These are phyloP conservation scores for Syngnathus scovelli DNA, from an alignment of 2,113 vertebrate species.

Conservation along the genomic window DNA sequence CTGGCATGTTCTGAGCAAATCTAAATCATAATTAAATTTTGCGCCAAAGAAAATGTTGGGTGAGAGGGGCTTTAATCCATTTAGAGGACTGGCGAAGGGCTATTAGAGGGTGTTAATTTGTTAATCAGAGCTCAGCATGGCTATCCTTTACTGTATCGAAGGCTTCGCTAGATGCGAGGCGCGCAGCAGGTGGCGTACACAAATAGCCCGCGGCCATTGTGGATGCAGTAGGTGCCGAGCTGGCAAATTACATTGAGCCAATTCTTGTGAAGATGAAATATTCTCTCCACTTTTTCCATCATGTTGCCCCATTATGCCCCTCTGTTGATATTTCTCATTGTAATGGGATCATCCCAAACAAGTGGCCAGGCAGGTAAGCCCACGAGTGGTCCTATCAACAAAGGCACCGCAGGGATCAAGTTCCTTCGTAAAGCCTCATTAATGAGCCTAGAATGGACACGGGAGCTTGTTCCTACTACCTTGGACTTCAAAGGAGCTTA, in stretches of 20 bases:
- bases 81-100: conserved; percentile 69
- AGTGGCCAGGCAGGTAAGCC: conserved; percentile 80
- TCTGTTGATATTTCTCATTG: conserved; percentile 72
- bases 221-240: conserved; percentile 52
- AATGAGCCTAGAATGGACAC: conserved; percentile 88
- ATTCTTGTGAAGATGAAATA: conserved; percentile 52
- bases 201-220: conserved; percentile 64
- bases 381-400: conserved; percentile 72
- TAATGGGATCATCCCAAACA: conserved; percentile 81
- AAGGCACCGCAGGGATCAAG: conserved; percentile 84
- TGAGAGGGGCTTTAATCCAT: conserved; percentile 70
- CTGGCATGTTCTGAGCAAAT: conserved; percentile 74
- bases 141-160: conserved; percentile 60
- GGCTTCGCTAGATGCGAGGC: conserved; percentile 61
- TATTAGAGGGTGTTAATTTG: conserved; percentile 74
- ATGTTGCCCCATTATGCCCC: conserved; percentile 65
- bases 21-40: conserved; percentile 79
- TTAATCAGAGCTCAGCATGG: conserved; percentile 73
- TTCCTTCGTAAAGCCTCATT: conserved; percentile 78
- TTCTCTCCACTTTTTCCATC: conserved; percentile 47
- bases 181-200: conserved; percentile 55
- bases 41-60: conserved; percentile 68
- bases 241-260: conserved; percentile 61
- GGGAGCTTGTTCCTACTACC: conserved; percentile 77
- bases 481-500: conserved; percentile 90